Percentiles rank a stretch among this genome's conserved stretches.
These are phyloP conservation scores for Helleia helle DNA, from an alignment of 2,888 invertebrate species.

Conservation along the genomic window DNA sequence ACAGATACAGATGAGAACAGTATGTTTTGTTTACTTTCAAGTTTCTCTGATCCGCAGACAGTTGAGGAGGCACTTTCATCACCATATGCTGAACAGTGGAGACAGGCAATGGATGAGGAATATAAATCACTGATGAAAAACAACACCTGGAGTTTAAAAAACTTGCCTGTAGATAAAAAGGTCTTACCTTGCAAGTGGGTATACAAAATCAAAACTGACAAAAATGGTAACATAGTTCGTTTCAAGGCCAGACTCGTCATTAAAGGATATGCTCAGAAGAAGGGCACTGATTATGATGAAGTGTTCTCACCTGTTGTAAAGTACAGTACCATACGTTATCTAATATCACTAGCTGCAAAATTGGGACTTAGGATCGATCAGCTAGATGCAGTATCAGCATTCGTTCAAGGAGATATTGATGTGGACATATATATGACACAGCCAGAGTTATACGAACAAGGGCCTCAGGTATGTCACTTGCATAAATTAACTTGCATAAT, in stretches of 20 bases:
- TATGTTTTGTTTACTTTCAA: neutral
- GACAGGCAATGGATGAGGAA: conserved; percentile 2
- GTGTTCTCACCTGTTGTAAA: neutral
- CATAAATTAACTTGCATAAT: conserved; percentile 11
- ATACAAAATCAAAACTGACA: conserved; percentile 17
- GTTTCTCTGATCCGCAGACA: conserved; percentile 1
- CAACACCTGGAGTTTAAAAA: neutral
- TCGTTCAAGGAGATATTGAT: conserved; percentile 17
- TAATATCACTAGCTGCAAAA: too few relatives aligned
- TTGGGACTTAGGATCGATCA: too few relatives aligned
- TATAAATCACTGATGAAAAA: neutral
- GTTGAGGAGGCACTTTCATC: conserved; percentile 1
- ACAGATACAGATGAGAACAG: neutral
- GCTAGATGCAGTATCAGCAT: too few relatives aligned
- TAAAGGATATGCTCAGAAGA: conserved; percentile 10
- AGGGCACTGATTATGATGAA: neutral
- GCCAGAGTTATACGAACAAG: conserved; percentile 9
- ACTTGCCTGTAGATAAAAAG: neutral
- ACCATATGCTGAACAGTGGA: conserved; percentile 2
- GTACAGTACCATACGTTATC: too few relatives aligned
- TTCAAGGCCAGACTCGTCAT: conserved; percentile 17
- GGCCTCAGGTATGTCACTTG: conserved; percentile 11
- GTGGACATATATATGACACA: conserved; percentile 15
- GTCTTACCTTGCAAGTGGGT: conserved; percentile 12
- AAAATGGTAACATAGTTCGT: conserved; percentile 11